Percentiles rank a stretch among this genome's conserved stretches.
Conservation (phyloP, 1,140 invertebrate genomes). For the Panulirus ornatus region DNA sequence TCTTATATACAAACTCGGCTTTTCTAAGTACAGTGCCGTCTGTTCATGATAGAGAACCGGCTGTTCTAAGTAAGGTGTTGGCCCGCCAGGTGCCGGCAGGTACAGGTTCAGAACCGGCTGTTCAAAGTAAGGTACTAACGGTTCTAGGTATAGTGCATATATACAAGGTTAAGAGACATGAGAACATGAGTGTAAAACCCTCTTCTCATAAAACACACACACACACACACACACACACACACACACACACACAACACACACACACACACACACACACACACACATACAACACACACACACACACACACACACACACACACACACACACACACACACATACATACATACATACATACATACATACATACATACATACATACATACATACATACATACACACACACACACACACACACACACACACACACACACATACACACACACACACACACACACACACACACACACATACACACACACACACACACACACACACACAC, state of each 20-base stretch:
- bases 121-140: too few relatives aligned
- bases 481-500: background rate
- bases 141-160: too few relatives aligned
- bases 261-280: slow-evolving; percentile 3
- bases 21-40: too few relatives aligned
- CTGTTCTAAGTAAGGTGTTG: too few relatives aligned
- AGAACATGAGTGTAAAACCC: too few relatives aligned
- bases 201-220: too few relatives aligned
- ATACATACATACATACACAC: background rate
- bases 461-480: background rate
- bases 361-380: background rate
- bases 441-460: slow-evolving; percentile 3
- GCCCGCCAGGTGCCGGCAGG: too few relatives aligned
- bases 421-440: background rate
- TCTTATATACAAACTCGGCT: too few relatives aligned
- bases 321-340: background rate
- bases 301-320: slow-evolving; percentile 3
- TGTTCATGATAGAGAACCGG: too few relatives aligned
- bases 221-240: slow-evolving; percentile 3
- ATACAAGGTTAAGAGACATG: too few relatives aligned
- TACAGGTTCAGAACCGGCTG: too few relatives aligned
- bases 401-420: background rate
- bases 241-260: background rate
- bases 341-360: background rate
- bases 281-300: background rate